Base-by-base conservation (phyloP, 2,888 invertebrate genomes). In the Eupithecia exiguata region DNA sequence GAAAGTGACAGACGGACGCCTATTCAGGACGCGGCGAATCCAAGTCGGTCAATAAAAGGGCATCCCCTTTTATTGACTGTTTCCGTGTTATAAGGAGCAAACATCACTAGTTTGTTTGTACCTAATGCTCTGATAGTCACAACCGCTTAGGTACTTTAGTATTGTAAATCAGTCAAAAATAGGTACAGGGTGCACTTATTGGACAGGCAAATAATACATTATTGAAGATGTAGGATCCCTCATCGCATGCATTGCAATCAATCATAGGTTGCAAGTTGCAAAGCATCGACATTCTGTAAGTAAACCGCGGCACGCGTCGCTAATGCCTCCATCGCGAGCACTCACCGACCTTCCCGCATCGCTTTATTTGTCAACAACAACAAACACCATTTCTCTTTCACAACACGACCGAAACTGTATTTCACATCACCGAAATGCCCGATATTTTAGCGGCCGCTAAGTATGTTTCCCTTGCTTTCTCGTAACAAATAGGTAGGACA, bases 311-410 rank as follows among this genome's bases (percentile, higher is more conserved):
- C 86, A 85, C 88, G 86, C 84, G 85, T 72, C 82, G 78, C 75
- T 78, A 78, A 79, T 78, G 79, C 80, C 78, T 77, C 77, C 75
- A 81, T 81, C 80, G 80, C 80, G 78, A 72, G 63, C 78, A 85
- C 88, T 88, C 82, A 87, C 88, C 88, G 83, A 83, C 82, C 81
- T 80, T 83, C 84, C 86, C 87, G 86, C 88, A 87, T 88, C 87
- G 81, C 71, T 75, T 71, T 80, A 83, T 81, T 77, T 82, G 81
- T 79, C 79, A 78, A 80, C 80, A 80, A 81, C 79, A 78, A 80
- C 80, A 80, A 81, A 78, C 77, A 71, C 70, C 77, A 75, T 82
- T 78, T 82, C 80, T 75, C 68, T 63, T 81, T 81, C 81, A 82
- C 80, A 77, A 74, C 79, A 80, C 77, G 68, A 71, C 76, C 30